Base-by-base conservation (phyloP, 2,888 invertebrate species). In the Thymelicus lineola region DNA sequence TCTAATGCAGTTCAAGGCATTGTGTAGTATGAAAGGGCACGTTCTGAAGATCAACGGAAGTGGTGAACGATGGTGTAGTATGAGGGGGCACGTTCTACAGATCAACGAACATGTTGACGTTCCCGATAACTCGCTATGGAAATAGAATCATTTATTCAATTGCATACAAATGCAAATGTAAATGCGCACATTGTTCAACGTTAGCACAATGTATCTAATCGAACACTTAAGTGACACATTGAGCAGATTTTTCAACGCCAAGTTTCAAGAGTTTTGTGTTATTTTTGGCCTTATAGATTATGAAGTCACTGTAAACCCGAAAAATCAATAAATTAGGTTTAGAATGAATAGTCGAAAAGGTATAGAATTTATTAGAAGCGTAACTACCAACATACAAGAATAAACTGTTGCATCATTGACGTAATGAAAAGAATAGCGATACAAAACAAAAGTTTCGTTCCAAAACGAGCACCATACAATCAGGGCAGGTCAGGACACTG, bases 401-500 rank as follows among this genome's bases (percentile, higher is more conserved):
- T 28, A 28, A 38, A 38, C 10, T 38, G 15, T 15, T 15, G 48
- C 48, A 15, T 5, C 17, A 20, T 50, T 20, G 6, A 17, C 9
- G 10, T 50, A 17, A 20, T 9, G 7, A 7, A 50, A 9, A 35
- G n/a, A 35, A 5, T n/a, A 36, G 4, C n/a, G n/a, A 36, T 36
- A 7, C n/a, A 28, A 3, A 28, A 28, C 28, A 28, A 28, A 28
- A 28, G 28, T 36, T 15, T 9, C 4, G 38, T 10, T 4, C 14
- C 5, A 53, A 55, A 53, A 14, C 17, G 10, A 20, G 20, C 36
- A 48, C n/a, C 48, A 57, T 38, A 50, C 63, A 69, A 48, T 46
- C 36, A 35, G 15, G 48, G 42, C 50, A 12, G 67, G 57, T 69
- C 62, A 69, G 55, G 20, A 57, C 48, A 55, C 62, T 12, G 67